phyloP scores from a whole-genome alignment of 2,113 vertebrate species.

The Dicentrarchus labrax region DNA sequence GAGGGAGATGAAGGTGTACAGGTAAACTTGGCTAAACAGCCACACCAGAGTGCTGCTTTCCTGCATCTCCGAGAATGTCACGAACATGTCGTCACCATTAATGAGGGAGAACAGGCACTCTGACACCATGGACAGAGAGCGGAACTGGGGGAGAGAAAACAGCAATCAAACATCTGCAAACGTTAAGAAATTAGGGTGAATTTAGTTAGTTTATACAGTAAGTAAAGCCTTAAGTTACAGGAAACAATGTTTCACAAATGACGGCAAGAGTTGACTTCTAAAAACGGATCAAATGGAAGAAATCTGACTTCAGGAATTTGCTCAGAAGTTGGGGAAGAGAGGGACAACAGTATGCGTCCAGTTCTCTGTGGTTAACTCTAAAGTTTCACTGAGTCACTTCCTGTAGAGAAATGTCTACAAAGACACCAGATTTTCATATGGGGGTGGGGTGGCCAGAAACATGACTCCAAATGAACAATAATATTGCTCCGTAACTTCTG shows the following conservation, averaged over 20 bases:
- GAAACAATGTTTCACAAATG: background rate
- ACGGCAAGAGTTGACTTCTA: background rate
- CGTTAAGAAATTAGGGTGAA: background rate
- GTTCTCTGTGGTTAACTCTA: background rate
- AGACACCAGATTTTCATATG: background rate
- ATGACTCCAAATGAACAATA: too few relatives aligned
- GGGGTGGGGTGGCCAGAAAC: too few relatives aligned
- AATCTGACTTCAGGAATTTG: background rate
- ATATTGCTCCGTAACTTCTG: too few relatives aligned
- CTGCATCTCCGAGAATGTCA: slow-evolving; percentile 83
- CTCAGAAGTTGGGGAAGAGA: background rate
- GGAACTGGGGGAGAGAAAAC: slow-evolving; percentile 84
- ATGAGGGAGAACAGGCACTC: slow-evolving; percentile 93
- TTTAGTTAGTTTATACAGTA: background rate
- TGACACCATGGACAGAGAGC: slow-evolving; percentile 93
- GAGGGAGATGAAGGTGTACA: slow-evolving; percentile 97
- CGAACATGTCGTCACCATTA: slow-evolving; percentile 87
- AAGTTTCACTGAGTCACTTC: background rate
- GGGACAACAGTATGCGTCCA: background rate
- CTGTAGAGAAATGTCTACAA: background rate
- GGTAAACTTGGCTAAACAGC: slow-evolving; percentile 91
- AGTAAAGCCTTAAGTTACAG: background rate
- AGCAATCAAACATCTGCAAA: background rate
- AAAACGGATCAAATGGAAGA: background rate
- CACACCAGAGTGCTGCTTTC: slow-evolving; percentile 82